Evolutionary conservation across 2,113 vertebrate genomes (phyloP), one percentile per base, ranked within the genome.

Genomic region (Chrysemys picta): DNA sequence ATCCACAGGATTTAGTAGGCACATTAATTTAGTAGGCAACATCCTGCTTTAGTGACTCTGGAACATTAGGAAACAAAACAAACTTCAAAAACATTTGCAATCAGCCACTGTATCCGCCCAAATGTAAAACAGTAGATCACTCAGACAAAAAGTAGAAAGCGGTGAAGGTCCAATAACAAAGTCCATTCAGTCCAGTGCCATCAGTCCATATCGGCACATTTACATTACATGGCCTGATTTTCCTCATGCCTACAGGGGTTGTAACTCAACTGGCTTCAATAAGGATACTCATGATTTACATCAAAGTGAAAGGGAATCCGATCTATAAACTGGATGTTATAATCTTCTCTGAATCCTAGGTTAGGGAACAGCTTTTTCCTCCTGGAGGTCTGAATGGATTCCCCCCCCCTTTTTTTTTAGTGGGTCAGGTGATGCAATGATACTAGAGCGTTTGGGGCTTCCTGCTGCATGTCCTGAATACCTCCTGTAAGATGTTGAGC

Each of bases 271-370:
- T 5, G 29, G 25, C 7, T 29, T 9, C 5, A 13, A 7, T 0
- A 2, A 80, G n/a, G 76, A 16, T 38, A 13, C 4, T 49, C 10
- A 5, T 62, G 1, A 80, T 76, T 82, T 14, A 49, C 42, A 21
- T 0, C 0, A 0, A 2, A 42, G 35, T 21, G 35, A 80, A 24
- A 42, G 72, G 72, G 11, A 27, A 5, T 11, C 0, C 0, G n/a
- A 56, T 29, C 82, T 35, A 45, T n/a, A 85, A 76, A 82, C 3
- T 10, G 6, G 72, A 5, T 80, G 47, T 49, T 52, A 42, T 42
- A 45, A 25, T 75, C 72, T 75, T 75, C n/a, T 75, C 2, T 25
- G 21, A 5, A 1, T 5, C n/a, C 9, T 88, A 1, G 0, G n/a
- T 88, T 85, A 72, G 16, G 35, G 80, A 78, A 21, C 14, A 1